Base-by-base conservation (phyloP, 2,797 vertebrate species). In the Alauda arvensis region DNA sequence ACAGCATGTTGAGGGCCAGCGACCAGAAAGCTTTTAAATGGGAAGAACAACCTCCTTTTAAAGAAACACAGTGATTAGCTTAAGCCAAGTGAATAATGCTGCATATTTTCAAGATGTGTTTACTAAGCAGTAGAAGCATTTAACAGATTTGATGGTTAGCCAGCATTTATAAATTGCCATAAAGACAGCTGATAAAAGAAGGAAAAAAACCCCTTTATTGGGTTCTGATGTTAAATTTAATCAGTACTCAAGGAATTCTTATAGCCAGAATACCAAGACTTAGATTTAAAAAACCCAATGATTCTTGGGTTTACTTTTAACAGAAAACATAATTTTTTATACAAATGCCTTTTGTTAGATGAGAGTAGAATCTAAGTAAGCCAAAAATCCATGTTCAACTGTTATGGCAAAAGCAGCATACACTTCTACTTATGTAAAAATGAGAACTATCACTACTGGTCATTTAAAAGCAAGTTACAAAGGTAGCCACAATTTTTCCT, bases 11-110 rank as follows among this genome's bases (percentile, higher is more conserved):
- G 49, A 83, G 39, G 79, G 87, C 25, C 33, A 83, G 59, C 68
- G 88, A 81, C 66, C 48, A 89, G n/a, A 91, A 77, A 81, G 48
- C 63, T 93, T 77, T 92, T 82, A 95, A 92, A 82, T 72, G 56
- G 74, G 49, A 79, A 60, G 51, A 82, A 70, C 49, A 59, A 45
- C 21, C 33, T 26, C 19, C 25, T 82, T 75, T 85, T 67, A 91
- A 80, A 72, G 75, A 76, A 92, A 90, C 62, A 55, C 17, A 70
- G 78, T 11, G 29, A 90, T 93, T 89, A 91, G 70, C 68, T 92
- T 92, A 92, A 93, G 59, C 79, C 49, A 53, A 89, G 55, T 65
- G 14, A 83, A 88, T 86, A 91, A 63, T 18, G n/a, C 21, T 67
- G 46, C 55, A 34, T 59, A 40, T 70, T 90, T 88, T 75, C 77